Base-by-base conservation (phyloP, 2,113 vertebrate genomes). In the Pungitius pungitius region DNA sequence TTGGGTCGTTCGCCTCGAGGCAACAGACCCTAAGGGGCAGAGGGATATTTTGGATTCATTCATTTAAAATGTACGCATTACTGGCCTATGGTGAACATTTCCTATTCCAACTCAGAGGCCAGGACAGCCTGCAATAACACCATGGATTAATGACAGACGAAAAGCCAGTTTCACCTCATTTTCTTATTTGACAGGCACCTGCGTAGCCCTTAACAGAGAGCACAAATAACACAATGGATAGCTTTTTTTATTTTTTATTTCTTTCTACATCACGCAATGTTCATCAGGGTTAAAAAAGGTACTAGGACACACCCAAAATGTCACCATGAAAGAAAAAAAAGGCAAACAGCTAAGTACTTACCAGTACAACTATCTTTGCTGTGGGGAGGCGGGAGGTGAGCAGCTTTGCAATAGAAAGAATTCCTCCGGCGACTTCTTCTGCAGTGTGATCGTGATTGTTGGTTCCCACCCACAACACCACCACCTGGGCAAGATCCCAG, bases 401-500 rank as follows among this genome's bases (percentile, higher is more conserved):
- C 68, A 97, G 94, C 61, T 91, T 94, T 62, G 95, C 95, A 8
- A 99, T 96, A 20, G 96, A 95, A 84, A 97, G 92, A 13, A 99
- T 95, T 8, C 98, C 98, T 42, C 96, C 97, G 2, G 97, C 96
- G 14, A 99, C 95, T 81, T 99, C 96, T 73, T 98, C 96, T 1
- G 97, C 97, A 1, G 96, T 95, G 91, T 99, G 96, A 73, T 96
- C 92, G 0, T 98, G 93, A 77, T 99, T 99, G 86, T 99, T 99
- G 87, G 96, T 99, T 90, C 98, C 98, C 64, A 99, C 95, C 97
- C 98, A 99, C 75, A 99, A 89, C 73, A 99, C 97, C 69, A 97
- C 96, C 77, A 96, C 96, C 98, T 99, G 72, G 4, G 80, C 18
- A 77, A 52, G 56, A 67, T 60, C 9, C 83, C 27, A 81, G 58